phyloP scores from a whole-genome alignment of 2,888 invertebrate species.

The Drosophila prostipennis region DNA sequence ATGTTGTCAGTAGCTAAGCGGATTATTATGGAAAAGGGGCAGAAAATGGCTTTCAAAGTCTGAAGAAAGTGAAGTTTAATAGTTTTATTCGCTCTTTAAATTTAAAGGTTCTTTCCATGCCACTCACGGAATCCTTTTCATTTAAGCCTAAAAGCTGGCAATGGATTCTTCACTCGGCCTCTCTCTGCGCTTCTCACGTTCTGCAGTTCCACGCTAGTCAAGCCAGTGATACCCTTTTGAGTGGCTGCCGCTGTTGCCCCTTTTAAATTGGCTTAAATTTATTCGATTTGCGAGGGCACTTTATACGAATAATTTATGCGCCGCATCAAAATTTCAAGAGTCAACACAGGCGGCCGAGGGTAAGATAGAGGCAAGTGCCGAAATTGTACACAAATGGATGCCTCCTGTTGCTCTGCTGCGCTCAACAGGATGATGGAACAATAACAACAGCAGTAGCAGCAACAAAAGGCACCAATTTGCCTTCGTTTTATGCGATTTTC shows the following conservation, averaged over 20 bases:
- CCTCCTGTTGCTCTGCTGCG: constrained; percentile 50
- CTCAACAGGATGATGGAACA: constrained; percentile 45
- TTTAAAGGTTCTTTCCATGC: background rate
- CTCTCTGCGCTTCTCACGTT: constrained; percentile 12
- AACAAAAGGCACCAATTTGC: constrained; percentile 64
- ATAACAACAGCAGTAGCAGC: constrained; percentile 33
- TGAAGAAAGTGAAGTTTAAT: background rate
- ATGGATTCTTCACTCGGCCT: background rate
- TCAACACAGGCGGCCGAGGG: constrained; percentile 25
- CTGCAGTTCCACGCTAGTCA: constrained; percentile 3
- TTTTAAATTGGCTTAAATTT: constrained; percentile 73
- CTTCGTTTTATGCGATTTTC: constrained; percentile 69
- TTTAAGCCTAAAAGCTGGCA: constrained; percentile 12
- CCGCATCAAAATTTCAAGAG: constrained; percentile 65
- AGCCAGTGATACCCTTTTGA: constrained; percentile 28
- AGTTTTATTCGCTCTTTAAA: background rate
- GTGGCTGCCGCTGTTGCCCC: constrained; percentile 25
- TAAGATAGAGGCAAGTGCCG: constrained; percentile 37
- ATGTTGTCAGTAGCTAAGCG: too few relatives aligned
- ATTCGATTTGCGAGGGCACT: constrained; percentile 64
- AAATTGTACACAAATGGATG: constrained; percentile 30
- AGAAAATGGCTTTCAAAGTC: background rate
- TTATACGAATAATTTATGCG: constrained; percentile 66
- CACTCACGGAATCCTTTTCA: background rate
- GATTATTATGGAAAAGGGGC: too few relatives aligned